phyloP scores from a whole-genome alignment of 2,113 vertebrate species.

The Blennius ocellaris region DNA sequence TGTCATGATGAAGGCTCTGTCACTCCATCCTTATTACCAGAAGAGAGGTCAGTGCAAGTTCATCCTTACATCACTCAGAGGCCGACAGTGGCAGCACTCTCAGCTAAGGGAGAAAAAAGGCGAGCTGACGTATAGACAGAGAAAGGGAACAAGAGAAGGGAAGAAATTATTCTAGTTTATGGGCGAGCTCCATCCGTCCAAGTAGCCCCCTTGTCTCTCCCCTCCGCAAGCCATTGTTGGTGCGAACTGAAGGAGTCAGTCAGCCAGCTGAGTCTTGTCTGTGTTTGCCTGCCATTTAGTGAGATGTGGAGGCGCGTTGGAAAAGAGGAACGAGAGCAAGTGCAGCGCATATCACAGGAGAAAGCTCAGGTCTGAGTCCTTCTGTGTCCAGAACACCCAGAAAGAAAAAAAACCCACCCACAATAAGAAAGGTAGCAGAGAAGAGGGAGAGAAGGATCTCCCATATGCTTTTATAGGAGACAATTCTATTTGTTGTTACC shows the following conservation, averaged over 20 bases:
- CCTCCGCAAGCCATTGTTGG: constrained; percentile 44
- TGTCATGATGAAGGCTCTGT: constrained; percentile 67
- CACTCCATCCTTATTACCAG: constrained; percentile 73
- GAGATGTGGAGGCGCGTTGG: constrained; percentile 41
- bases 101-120: constrained; percentile 53
- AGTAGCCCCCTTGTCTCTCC: constrained; percentile 29
- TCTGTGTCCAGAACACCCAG: constrained; percentile 48
- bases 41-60: constrained; percentile 72
- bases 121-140: constrained; percentile 38
- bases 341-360: constrained; percentile 51
- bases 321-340: constrained; percentile 34
- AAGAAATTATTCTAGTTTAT: constrained; percentile 56
- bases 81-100: constrained; percentile 55
- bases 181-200: constrained; percentile 28
- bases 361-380: constrained; percentile 42
- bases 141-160: constrained; percentile 31
- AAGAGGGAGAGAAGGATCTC: constrained; percentile 33
- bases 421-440: constrained; percentile 28
- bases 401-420: constrained; percentile 12
- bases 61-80: constrained; percentile 72
- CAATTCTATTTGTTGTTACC: constrained; percentile 46
- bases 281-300: constrained; percentile 61
- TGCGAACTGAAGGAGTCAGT: constrained; percentile 44
- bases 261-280: constrained; percentile 60
- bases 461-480: constrained; percentile 36